A percentile compares a stretch with the other conserved stretches of the same genome.
These are phyloP conservation scores for Hypomesus transpacificus DNA, from an alignment of 2,113 vertebrate species.

Conservation along the genomic window DNA sequence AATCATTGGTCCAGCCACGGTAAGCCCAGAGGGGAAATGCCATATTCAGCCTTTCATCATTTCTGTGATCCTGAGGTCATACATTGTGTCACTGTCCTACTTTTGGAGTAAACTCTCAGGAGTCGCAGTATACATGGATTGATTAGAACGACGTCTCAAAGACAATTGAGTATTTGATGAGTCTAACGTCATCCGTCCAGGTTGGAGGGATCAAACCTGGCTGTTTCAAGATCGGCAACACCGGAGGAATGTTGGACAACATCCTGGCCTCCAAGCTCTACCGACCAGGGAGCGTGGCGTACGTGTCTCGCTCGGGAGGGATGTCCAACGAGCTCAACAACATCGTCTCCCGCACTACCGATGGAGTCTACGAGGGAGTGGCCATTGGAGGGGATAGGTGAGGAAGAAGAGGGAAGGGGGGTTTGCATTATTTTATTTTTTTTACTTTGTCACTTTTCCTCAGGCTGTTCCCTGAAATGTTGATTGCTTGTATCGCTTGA, in stretches of 20 bases:
- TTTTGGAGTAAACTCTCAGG: too few species aligned
- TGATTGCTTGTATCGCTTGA: background rate
- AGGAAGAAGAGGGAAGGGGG: background rate
- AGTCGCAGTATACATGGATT: too few species aligned
- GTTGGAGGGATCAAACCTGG: slow-evolving; percentile 97
- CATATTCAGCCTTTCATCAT: too few species aligned
- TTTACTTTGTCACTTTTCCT: too few species aligned
- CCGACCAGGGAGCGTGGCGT: slow-evolving; percentile 93
- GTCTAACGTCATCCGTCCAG: slow-evolving; percentile 53
- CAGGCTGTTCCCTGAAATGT: too few species aligned
- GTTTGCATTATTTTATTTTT: too few species aligned
- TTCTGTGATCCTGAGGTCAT: too few species aligned
- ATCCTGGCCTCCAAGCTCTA: slow-evolving; percentile 98
- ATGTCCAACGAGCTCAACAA: slow-evolving; percentile 99
- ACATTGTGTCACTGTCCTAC: too few species aligned
- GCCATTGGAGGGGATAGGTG: slow-evolving; percentile 97
- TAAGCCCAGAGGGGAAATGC: slow-evolving; percentile 54
- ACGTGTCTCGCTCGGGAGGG: slow-evolving; percentile 93
- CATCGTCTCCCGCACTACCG: slow-evolving; percentile 91
- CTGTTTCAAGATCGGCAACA: slow-evolving; percentile 98
- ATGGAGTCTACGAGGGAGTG: slow-evolving; percentile 93
- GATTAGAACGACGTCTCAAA: background rate
- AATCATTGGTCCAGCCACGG: slow-evolving; percentile 96
- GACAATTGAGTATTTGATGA: background rate
- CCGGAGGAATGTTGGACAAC: slow-evolving; percentile 97